Evolutionary conservation across 2,797 vertebrate genomes (phyloP).

Genomic region (Gastrophryne carolinensis): DNA sequence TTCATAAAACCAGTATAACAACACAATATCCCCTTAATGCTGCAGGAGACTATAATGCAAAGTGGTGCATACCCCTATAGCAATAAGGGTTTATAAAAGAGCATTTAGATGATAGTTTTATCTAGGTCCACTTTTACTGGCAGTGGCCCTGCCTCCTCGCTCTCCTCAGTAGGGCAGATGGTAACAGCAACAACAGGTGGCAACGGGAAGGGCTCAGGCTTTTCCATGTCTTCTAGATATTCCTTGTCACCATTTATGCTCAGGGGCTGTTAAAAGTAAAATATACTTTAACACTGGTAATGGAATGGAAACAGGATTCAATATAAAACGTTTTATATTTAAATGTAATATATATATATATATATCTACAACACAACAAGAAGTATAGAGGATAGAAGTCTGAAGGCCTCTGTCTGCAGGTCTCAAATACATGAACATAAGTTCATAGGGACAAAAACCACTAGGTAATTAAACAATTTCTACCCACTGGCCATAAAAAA

Average conservation of each 20-base stretch:
- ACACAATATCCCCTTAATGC: slow-evolving; percentile 37
- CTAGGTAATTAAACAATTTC: too few relatives aligned
- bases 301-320: too few relatives aligned
- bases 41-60: slow-evolving; percentile 12
- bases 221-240: slow-evolving; percentile 77
- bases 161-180: slow-evolving; percentile 71
- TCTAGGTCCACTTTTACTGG: slow-evolving; percentile 92
- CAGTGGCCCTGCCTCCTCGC: slow-evolving; percentile 79
- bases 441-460: too few relatives aligned
- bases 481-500: too few relatives aligned
- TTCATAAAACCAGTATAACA: slow-evolving; percentile 42
- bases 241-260: slow-evolving; percentile 92
- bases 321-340: too few relatives aligned
- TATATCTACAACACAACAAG: too few relatives aligned
- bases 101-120: slow-evolving; percentile 83
- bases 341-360: too few relatives aligned
- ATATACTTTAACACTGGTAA: too few relatives aligned
- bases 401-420: too few relatives aligned
- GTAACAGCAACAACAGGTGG: slow-evolving; percentile 75
- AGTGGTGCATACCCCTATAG: slow-evolving; percentile 27
- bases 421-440: too few relatives aligned
- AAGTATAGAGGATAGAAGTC: too few relatives aligned
- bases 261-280: slow-evolving; percentile 68
- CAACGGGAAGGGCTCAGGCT: slow-evolving; percentile 76
- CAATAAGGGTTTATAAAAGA: slow-evolving; percentile 24